These are phyloP conservation scores for Aplodontia rufa DNA, from an alignment of 2,113 vertebrate genomes.

Conservation along the genomic window DNA sequence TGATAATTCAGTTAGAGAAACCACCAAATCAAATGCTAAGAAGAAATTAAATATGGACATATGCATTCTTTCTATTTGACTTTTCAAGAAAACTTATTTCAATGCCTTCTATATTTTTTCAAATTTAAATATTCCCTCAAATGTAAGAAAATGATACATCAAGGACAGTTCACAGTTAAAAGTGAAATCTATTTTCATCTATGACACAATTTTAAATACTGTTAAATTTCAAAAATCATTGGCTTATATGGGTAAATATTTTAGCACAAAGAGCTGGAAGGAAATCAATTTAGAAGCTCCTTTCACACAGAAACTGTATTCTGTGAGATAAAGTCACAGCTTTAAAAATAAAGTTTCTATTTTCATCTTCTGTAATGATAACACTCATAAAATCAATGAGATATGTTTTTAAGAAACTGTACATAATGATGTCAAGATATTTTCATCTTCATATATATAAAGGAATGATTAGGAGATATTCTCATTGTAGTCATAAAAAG, in stretches of 20 bases:
- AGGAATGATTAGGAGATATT: neutral
- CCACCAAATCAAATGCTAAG: neutral
- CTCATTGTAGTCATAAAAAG: neutral
- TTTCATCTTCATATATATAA: neutral
- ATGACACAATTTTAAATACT: neutral
- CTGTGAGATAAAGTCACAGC: neutral
- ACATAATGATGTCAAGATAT: neutral
- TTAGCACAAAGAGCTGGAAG: neutral
- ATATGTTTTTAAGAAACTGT: neutral
- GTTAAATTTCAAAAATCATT: neutral
- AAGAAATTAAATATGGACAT: neutral
- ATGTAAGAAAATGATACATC: neutral
- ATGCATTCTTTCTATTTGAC: neutral
- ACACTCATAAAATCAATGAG: neutral
- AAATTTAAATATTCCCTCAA: neutral
- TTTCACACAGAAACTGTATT: neutral
- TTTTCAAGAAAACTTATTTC: neutral
- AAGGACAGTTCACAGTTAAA: neutral
- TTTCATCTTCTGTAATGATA: neutral
- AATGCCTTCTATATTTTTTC: neutral
- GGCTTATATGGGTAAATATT: neutral
- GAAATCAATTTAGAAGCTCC: neutral
- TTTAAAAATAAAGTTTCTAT: constrained; percentile 36
- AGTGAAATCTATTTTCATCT: neutral
- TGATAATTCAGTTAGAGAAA: neutral